phyloP scores from a whole-genome alignment of 2,113 vertebrate species.

The Mandrillus leucophaeus region DNA sequence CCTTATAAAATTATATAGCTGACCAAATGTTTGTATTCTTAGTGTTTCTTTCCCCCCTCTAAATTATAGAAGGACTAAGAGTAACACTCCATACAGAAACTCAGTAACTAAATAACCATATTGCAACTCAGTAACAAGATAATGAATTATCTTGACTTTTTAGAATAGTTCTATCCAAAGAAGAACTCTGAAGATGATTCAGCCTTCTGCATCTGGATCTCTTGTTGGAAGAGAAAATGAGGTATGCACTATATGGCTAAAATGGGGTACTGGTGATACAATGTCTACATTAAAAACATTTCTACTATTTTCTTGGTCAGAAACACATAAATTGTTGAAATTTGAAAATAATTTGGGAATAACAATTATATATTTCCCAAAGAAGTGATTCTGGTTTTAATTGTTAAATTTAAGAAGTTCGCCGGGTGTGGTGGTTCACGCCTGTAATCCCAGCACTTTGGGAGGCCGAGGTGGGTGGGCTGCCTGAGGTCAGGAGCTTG shows the following conservation, averaged over 20 bases:
- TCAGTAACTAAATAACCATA: neutral
- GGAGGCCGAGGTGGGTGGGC: too few relatives aligned
- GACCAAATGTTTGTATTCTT: neutral
- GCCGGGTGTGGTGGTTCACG: fast-evolving
- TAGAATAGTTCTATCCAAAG: conserved; percentile 86
- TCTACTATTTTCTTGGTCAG: neutral
- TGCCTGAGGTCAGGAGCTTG: too few relatives aligned
- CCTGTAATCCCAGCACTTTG: too few relatives aligned
- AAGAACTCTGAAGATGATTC: conserved; percentile 91
- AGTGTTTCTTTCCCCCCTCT: fast-evolving
- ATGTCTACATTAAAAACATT: neutral
- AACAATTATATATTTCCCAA: neutral
- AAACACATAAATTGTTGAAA: neutral
- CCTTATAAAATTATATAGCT: neutral
- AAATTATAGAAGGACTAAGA: neutral
- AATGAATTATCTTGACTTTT: conserved; percentile 48
- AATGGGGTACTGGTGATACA: neutral
- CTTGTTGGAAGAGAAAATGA: conserved; percentile 87
- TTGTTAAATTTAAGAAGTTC: neutral
- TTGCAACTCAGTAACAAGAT: neutral
- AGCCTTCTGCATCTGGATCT: conserved; percentile 87
- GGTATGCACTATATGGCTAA: conserved; percentile 80
- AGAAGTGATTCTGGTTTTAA: neutral
- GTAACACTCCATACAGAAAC: neutral
- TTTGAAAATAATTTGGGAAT: neutral